phyloP scores from a whole-genome alignment of 2,888 invertebrate species.

The Pantelozetes paolii region DNA sequence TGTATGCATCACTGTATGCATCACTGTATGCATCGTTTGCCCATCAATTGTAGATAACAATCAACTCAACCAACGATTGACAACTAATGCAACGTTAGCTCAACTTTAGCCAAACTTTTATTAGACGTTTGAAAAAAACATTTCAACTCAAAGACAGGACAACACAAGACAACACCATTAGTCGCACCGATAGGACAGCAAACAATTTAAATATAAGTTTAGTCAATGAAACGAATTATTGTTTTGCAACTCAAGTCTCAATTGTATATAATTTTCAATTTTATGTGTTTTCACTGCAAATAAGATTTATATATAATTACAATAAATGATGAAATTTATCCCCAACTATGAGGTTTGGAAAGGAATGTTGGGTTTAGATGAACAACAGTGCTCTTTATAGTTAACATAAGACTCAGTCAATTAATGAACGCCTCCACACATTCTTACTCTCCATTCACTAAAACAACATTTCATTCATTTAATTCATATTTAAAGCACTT shows the following conservation, averaged over 20 bases:
- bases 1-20: slow-evolving; percentile 5
- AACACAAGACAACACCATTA: slow-evolving; percentile 8
- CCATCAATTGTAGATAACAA: slow-evolving; percentile 15
- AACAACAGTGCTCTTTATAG: slow-evolving; percentile 17
- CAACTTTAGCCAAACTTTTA: not conserved
- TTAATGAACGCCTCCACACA: slow-evolving; percentile 35
- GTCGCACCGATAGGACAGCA: not conserved
- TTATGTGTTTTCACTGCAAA: not conserved
- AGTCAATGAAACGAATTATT: slow-evolving; percentile 7
- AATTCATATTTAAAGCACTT: too few species aligned
- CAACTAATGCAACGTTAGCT: not conserved
- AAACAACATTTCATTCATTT: not conserved
- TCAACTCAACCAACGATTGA: not conserved
- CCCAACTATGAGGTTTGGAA: not conserved
- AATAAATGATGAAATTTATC: not conserved
- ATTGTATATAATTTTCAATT: slow-evolving; percentile 34
- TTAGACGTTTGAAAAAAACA: not conserved
- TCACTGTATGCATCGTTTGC: not conserved
- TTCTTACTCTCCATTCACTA: not conserved
- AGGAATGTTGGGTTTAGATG: not conserved
- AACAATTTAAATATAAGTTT: slow-evolving; percentile 31
- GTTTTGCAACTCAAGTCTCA: slow-evolving; percentile 19
- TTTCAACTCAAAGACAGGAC: not conserved
- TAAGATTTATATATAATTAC: slow-evolving; percentile 33
- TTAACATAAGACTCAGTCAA: slow-evolving; percentile 18